Evolutionary conservation across 2,888 invertebrate genomes (phyloP).

Genomic region (Scaptomyza flava): DNA sequence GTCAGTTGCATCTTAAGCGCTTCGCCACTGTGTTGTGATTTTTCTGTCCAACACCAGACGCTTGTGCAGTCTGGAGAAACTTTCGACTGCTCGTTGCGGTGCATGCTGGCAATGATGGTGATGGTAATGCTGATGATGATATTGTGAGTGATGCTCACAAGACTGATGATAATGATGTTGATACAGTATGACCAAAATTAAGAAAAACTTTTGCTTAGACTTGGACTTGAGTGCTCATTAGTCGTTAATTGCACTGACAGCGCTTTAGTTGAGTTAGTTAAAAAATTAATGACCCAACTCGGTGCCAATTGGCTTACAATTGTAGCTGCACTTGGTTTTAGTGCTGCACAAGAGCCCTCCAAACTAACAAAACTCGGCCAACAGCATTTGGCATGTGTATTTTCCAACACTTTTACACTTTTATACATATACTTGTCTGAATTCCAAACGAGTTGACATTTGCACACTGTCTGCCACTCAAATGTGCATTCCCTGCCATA

Average conservation of each 20-base stretch:
- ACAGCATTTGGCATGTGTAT: constrained; percentile 56
- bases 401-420: constrained; percentile 43
- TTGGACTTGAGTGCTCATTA: constrained; percentile 51
- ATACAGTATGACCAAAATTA: constrained; percentile 33
- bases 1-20: constrained; percentile 58
- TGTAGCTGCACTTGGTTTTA: constrained; percentile 7
- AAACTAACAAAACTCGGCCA: constrained; percentile 24
- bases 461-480: constrained; percentile 78
- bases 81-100: constrained; percentile 54
- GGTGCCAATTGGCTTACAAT: constrained; percentile 52
- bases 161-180: constrained; percentile 28
- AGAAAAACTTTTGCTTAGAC: constrained; percentile 37
- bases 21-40: constrained; percentile 65
- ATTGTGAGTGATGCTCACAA: constrained; percentile 7
- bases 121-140: constrained; percentile 28
- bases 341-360: not conserved
- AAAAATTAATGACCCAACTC: constrained; percentile 57
- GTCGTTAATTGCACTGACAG: constrained; percentile 50
- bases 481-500: constrained; percentile 59
- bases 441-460: constrained; percentile 75
- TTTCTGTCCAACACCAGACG: constrained; percentile 38
- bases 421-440: constrained; percentile 48
- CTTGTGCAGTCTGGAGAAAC: constrained; percentile 42
- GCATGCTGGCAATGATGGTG: constrained; percentile 25
- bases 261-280: constrained; percentile 53